Evolutionary conservation across 2,113 vertebrate species (phyloP).

Genomic region (Oxygymnocypris stewartii): DNA sequence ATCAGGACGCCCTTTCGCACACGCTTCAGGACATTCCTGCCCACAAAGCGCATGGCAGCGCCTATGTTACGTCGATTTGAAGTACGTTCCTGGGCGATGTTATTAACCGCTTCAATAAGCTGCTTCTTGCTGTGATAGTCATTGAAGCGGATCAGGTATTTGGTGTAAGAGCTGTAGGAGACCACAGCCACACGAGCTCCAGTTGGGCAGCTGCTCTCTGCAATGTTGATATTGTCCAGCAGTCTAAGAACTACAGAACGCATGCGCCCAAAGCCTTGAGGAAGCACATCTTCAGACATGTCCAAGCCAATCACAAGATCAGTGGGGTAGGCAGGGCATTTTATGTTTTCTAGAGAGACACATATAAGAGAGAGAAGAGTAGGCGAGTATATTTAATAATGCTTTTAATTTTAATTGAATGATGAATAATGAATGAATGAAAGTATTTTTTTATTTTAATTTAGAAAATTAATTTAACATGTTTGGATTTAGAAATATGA

Average conservation of each 20-base stretch:
- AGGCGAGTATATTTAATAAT: background rate
- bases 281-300: constrained; percentile 77
- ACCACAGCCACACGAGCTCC: constrained; percentile 81
- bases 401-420: background rate
- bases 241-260: constrained; percentile 71
- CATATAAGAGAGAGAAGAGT: constrained; percentile 11
- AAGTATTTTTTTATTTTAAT: background rate
- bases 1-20: constrained; percentile 72
- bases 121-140: constrained; percentile 71
- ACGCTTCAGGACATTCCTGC: constrained; percentile 82
- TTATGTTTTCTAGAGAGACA: constrained; percentile 38
- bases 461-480: background rate
- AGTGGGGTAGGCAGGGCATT: constrained; percentile 81
- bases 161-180: constrained; percentile 73
- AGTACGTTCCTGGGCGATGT: constrained; percentile 73
- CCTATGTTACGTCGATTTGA: constrained; percentile 75
- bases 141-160: constrained; percentile 82
- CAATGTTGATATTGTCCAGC: constrained; percentile 75
- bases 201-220: constrained; percentile 82
- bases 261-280: constrained; percentile 80
- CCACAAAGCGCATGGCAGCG: constrained; percentile 82
- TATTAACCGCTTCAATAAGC: constrained; percentile 73
- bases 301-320: constrained; percentile 87
- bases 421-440: too few species aligned
- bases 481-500: background rate